Conservation (phyloP, 2,113 vertebrate species). For the Prionailurus viverrinus region DNA sequence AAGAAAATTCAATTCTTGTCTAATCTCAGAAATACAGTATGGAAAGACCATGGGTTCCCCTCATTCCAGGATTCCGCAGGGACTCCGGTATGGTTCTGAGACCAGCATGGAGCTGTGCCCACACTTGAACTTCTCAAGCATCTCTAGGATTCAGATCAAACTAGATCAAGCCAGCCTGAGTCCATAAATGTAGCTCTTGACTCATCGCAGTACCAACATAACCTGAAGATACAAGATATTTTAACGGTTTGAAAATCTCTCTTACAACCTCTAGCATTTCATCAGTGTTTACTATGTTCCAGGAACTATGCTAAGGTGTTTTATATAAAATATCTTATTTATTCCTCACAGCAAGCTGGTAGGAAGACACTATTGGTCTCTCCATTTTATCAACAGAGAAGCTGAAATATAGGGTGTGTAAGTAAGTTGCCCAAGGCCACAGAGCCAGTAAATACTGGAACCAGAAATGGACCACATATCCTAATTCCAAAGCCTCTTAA, state of each 20-base stretch:
- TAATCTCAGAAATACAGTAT: not conserved
- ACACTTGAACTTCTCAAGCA: not conserved
- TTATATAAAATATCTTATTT: constrained; percentile 15
- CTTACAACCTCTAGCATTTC: not conserved
- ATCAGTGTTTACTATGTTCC: not conserved
- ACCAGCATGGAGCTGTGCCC: not conserved
- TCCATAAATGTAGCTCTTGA: not conserved
- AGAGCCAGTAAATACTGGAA: not conserved
- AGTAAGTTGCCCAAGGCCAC: not conserved
- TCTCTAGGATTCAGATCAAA: not conserved
- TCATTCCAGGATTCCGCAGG: not conserved
- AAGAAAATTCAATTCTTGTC: not conserved
- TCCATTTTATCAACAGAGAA: not conserved
- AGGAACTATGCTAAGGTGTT: not conserved
- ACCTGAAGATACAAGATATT: not conserved
- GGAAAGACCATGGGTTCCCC: not conserved
- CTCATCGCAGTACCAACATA: not conserved
- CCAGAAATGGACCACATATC: not conserved
- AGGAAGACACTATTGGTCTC: not conserved
- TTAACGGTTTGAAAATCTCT: not conserved
- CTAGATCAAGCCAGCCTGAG: not conserved
- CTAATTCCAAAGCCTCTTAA: not conserved
- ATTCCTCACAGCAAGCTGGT: not conserved
- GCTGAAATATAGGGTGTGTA: not conserved
- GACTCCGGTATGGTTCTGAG: not conserved